Evolutionary conservation across 64 coral and sea anemone species (phyloP).

Genomic region (Porites lutea): DNA sequence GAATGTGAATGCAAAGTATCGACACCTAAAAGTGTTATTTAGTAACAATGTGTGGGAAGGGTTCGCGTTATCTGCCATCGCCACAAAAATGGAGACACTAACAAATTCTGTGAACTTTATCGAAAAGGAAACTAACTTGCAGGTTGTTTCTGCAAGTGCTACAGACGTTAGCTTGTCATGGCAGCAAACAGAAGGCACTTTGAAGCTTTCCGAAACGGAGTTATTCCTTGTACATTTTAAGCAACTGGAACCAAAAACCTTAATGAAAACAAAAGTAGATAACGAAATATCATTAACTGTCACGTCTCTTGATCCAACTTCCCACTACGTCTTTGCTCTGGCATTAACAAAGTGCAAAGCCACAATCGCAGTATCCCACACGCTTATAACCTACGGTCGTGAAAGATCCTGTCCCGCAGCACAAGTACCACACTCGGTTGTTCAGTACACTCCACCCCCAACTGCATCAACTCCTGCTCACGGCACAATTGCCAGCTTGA

Average conservation of each 20-base stretch:
- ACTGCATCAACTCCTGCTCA: neutral
- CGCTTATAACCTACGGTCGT: neutral
- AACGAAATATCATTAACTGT: neutral
- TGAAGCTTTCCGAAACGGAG: neutral
- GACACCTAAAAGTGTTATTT: constrained; percentile 20
- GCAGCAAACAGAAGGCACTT: neutral
- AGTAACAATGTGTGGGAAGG: constrained; percentile 16
- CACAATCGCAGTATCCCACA: constrained; percentile 4
- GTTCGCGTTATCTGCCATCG: neutral
- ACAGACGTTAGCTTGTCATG: constrained; percentile 8
- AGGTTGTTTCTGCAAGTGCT: neutral
- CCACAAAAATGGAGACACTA: neutral
- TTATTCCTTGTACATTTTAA: constrained; percentile 17
- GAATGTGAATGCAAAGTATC: constrained; percentile 19
- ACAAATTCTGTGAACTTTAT: neutral
- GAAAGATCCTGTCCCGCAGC: neutral
- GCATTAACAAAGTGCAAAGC: constrained; percentile 36
- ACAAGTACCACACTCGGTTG: neutral
- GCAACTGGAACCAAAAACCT: neutral
- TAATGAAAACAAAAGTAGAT: neutral
- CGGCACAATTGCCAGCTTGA: constrained; percentile 23
- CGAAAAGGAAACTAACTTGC: neutral
- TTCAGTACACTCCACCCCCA: neutral
- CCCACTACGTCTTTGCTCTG: constrained; percentile 47
- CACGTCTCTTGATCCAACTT: neutral